Base-by-base conservation (phyloP, 2,888 invertebrate genomes). In the Nomada ruficornis region DNA sequence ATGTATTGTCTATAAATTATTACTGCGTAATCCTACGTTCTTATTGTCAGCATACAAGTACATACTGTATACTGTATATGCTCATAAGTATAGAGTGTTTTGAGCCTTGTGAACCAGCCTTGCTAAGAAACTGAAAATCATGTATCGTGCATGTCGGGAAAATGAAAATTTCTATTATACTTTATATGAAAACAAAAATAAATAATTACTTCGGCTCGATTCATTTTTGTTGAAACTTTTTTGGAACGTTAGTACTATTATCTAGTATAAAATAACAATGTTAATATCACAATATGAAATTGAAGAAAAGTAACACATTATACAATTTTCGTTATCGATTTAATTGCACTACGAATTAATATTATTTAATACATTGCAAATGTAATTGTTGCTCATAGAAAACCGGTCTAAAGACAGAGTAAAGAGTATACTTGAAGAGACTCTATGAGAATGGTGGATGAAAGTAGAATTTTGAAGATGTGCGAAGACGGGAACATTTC, bases 371-470 rank as follows among this genome's bases (percentile, higher is more conserved):
- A 59, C 73, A 36, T 44, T 50, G 11, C 2, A 52, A 26, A 20
- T 18, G 47, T 20, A 50, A 36, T 59, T 23, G 20, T 18, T 60
- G 23, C 11, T 75, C 70, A 71, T 82, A 57, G 62, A 75, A 75
- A 82, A 52, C 55, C 75, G 67, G 71, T 80, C 57, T 82, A 64
- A 76, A 55, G 52, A 47, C 11, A 18, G 26, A 54, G 23, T 72
- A 65, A 54, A 74, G 50, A 60, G 72, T 54, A 81, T 64, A 64
- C 47, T 47, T 47, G 5, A 11, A 23, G n/a, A 23, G 13, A 80
- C 55, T 62, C 13, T 72, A 68, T 47, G 54, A 64, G 82, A 50
- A 76, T 82, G 68, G 82, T 82, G 77, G 64, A 72, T 71, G 59
- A 63, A 36, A 71, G 77, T 82, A 60, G 18, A 54, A 69, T 54